Evolutionary conservation across 2,888 invertebrate genomes (phyloP).

Genomic region (Ceratothoa steindachneri): DNA sequence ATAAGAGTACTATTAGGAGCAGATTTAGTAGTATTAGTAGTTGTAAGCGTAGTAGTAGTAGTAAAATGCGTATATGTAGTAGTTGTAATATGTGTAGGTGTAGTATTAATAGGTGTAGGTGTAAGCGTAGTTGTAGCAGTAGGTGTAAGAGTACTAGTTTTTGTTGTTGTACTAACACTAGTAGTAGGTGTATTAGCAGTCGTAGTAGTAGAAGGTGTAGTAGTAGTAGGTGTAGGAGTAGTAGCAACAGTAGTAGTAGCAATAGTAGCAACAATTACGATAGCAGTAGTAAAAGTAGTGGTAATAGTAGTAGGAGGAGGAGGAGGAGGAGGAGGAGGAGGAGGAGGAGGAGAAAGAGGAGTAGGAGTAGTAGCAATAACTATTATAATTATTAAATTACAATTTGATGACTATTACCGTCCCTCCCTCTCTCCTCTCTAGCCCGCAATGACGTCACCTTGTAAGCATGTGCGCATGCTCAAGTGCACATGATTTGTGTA

Average conservation of each 20-base stretch:
- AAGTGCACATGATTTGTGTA: too few species aligned
- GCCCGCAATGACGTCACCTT: too few species aligned
- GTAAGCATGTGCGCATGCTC: too few species aligned
- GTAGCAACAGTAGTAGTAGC: slow-evolving; percentile 4
- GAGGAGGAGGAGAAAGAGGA: too few species aligned
- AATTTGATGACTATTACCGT: too few species aligned
- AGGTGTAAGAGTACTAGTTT: neutral
- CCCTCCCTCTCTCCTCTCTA: too few species aligned
- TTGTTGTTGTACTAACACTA: neutral
- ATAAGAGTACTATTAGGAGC: too few species aligned
- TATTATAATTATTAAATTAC: too few species aligned
- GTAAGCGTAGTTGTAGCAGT: slow-evolving; percentile 6
- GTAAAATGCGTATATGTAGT: neutral
- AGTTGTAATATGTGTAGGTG: neutral
- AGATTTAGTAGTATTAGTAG: too few species aligned
- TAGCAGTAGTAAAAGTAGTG: slow-evolving; percentile 10
- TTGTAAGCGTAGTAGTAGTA: slow-evolving; percentile 7
- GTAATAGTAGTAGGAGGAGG: too few species aligned
- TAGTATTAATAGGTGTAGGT: neutral
- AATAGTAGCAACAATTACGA: neutral
- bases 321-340: too few species aligned
- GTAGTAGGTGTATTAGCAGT: slow-evolving; percentile 7
- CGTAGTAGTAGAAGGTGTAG: slow-evolving; percentile 3
- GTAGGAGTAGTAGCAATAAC: too few species aligned
- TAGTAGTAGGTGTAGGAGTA: slow-evolving; percentile 3